Base-by-base conservation (phyloP, 2,797 vertebrate species). In the Ctenochaetus hawaiiensis region DNA sequence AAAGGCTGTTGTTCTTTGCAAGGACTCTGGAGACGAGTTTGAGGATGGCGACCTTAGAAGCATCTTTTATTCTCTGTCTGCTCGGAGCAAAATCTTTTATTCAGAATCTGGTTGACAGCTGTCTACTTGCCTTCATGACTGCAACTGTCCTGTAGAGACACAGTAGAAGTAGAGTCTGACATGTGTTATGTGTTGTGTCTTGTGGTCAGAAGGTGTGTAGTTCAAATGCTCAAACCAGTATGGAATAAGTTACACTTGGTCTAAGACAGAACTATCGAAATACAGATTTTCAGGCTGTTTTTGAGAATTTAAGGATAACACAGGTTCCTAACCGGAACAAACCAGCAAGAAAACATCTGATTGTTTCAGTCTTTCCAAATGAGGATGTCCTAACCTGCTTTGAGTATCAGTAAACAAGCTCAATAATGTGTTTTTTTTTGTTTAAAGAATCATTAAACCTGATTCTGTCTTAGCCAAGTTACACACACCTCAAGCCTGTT, bases 41-140 rank as follows among this genome's bases (percentile, higher is more conserved):
- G 51, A 84, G 59, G 45, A 83, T 61, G 73, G 20, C 86, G 88
- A 90, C 89, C 86, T 69, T 77, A 86, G 90, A 91, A 53, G 23
- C 9, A 72, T 0, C 26, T 64, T 88, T 88, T 84, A 83, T 84
- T 84, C 65, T 74, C 39, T 49, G 48, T 87, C 70, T 80, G 84
- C 89, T 85, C 13, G 59, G 44, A 88, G 88, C 57, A 37, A 86
- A 81, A 92, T 90, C 34, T 87, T 92, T 93, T 89, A 93, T 93
- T 92, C 87, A 91, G 75, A 81, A 66, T 77, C 47, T 81, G 70
- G 66, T 64, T 86, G 91, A 89, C 89, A 92, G 85, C 86, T 91
- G 88, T 87, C 83, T 91, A 66, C 80, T 86, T 41, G 68, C 68
- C 84, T 81, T 76, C 52, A 72, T 71, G 80, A 75, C 57, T 34